Percentiles rank a stretch among this genome's conserved stretches.
These are phyloP conservation scores for Bombus huntii DNA, from an alignment of 1,140 invertebrate genomes.

Conservation along the genomic window DNA sequence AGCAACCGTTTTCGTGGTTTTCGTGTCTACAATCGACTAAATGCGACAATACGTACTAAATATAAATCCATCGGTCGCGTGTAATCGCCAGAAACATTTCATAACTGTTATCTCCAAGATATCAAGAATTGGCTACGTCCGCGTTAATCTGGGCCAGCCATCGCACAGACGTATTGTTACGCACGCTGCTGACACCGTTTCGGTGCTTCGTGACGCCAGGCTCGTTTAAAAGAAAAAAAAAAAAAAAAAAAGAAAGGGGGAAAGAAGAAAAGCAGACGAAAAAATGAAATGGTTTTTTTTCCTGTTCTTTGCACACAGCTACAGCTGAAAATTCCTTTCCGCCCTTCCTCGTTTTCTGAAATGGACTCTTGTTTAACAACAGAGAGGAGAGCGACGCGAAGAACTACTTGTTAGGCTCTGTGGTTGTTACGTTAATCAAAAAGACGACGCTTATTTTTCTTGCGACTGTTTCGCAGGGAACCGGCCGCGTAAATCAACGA, in stretches of 20 bases:
- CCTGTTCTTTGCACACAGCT: background rate
- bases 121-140: constrained; percentile 25
- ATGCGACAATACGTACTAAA: background rate
- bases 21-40: too few species aligned
- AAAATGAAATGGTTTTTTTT: background rate
- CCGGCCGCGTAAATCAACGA: constrained; percentile 3
- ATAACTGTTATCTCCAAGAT: constrained; percentile 19
- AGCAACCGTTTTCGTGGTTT: too few species aligned
- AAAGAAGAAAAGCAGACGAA: background rate
- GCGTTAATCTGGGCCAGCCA: constrained; percentile 42
- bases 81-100: constrained; percentile 7
- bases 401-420: background rate
- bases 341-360: background rate
- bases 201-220: constrained; percentile 21
- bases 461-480: background rate
- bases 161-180: constrained; percentile 35
- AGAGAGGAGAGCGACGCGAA: background rate
- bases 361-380: background rate
- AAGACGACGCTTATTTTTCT: background rate
- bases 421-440: constrained; percentile 17
- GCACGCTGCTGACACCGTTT: constrained; percentile 32
- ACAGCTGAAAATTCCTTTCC: background rate
- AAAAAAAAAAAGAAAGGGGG: too few species aligned
- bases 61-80: background rate
- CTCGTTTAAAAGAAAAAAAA: background rate